Evolutionary conservation across 2,888 invertebrate species (phyloP).

Genomic region (Leptopilina syphax): DNA sequence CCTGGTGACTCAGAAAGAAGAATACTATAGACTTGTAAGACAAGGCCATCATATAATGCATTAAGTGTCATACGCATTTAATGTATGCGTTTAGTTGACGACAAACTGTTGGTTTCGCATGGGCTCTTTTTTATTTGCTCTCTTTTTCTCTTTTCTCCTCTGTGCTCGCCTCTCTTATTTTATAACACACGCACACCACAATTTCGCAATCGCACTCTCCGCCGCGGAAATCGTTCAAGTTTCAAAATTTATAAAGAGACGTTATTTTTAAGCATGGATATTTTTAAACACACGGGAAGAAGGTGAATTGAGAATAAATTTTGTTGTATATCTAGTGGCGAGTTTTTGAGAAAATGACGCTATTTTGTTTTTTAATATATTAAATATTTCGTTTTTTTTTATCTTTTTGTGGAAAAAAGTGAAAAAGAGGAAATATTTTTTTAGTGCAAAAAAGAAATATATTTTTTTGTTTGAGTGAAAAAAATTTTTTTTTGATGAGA

Average conservation of each 20-base stretch:
- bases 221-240: slow-evolving; percentile 22
- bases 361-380: background rate
- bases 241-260: slow-evolving; percentile 50
- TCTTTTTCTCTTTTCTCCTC: background rate
- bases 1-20: slow-evolving; percentile 61
- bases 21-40: slow-evolving; percentile 57
- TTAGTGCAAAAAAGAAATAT: too few relatives aligned
- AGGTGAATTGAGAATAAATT: slow-evolving; percentile 56
- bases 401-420: background rate
- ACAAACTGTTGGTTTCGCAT: slow-evolving; percentile 46
- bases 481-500: background rate
- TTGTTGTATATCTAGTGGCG: slow-evolving; percentile 10
- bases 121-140: background rate
- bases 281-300: slow-evolving; percentile 57
- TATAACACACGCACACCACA: too few relatives aligned
- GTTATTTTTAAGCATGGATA: slow-evolving; percentile 59
- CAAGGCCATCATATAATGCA: slow-evolving; percentile 56
- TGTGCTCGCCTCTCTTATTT: background rate
- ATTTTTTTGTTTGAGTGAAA: too few relatives aligned
- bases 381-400: slow-evolving; percentile 17
- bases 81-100: slow-evolving; percentile 51
- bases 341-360: slow-evolving; percentile 2
- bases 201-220: too few relatives aligned
- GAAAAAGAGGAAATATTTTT: too few relatives aligned
- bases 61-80: slow-evolving; percentile 53